These are phyloP conservation scores for Athene cunicularia DNA, from an alignment of 2,113 vertebrate species.

Conservation along the genomic window DNA sequence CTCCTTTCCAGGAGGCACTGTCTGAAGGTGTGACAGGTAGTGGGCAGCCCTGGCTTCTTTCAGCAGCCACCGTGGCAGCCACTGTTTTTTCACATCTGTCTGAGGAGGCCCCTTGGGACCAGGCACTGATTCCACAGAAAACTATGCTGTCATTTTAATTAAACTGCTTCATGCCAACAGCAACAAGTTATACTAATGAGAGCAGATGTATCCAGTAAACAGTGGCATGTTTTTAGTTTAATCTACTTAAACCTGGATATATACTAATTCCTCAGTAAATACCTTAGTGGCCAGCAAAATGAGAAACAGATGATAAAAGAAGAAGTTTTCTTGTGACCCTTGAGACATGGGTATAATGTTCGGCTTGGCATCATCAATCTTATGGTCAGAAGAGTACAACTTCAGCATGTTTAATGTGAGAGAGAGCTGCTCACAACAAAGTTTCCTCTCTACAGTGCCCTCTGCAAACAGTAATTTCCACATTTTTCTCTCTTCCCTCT, in stretches of 20 bases:
- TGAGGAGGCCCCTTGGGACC: neutral
- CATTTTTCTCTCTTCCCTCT: constrained; percentile 28
- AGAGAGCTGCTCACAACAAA: constrained; percentile 41
- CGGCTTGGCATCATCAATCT: constrained; percentile 69
- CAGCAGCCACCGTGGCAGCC: neutral
- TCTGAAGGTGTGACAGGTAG: neutral
- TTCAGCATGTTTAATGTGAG: constrained; percentile 65
- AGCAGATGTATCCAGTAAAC: constrained; percentile 65
- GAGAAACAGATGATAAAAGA: constrained; percentile 63
- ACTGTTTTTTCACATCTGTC: neutral
- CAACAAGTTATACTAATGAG: constrained; percentile 60
- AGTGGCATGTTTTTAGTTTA: constrained; percentile 53
- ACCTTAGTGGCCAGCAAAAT: constrained; percentile 41
- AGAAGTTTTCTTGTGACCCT: constrained; percentile 58
- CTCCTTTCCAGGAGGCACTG: neutral
- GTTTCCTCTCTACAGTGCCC: constrained; percentile 39
- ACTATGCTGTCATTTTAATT: constrained; percentile 29
- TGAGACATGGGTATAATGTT: constrained; percentile 50
- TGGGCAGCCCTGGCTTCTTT: neutral
- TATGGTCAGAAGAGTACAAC: constrained; percentile 53
- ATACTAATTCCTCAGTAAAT: constrained; percentile 62
- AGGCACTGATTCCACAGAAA: neutral
- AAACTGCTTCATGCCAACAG: constrained; percentile 36
- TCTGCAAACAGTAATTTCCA: constrained; percentile 55
- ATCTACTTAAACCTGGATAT: constrained; percentile 62